Evolutionary conservation across 1,140 invertebrate species (phyloP).

Genomic region (Cecropterus lyciades): DNA sequence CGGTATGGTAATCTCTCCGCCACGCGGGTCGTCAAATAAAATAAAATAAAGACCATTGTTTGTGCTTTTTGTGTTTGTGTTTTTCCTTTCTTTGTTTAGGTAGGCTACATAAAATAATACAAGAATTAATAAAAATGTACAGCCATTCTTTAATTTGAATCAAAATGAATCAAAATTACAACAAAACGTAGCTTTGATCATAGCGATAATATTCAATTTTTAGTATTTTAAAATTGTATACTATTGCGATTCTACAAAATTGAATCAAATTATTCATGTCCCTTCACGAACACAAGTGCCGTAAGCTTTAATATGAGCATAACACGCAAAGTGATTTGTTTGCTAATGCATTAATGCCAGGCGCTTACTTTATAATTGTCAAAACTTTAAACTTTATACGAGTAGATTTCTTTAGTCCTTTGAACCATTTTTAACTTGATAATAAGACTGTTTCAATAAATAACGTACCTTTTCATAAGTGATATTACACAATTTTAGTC

Average conservation of each 20-base stretch:
- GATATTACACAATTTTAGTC: not conserved
- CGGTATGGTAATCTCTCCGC: no score
- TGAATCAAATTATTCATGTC: slow-evolving; percentile 9
- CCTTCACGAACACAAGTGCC: slow-evolving; percentile 11
- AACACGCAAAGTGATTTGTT: slow-evolving; percentile 20
- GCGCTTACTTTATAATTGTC: slow-evolving; percentile 12
- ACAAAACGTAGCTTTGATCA: no score
- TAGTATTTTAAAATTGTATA: not conserved
- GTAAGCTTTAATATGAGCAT: slow-evolving; percentile 17
- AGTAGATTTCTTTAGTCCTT: not conserved
- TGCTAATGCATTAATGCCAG: slow-evolving; percentile 23
- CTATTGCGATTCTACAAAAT: not conserved
- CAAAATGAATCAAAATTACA: no score
- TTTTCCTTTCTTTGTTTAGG: no score
- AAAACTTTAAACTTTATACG: not conserved
- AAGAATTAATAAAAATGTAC: no score
- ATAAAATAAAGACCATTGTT: no score
- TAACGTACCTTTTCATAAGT: not conserved
- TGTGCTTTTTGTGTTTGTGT: no score
- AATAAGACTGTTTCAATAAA: not conserved
- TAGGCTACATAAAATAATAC: no score
- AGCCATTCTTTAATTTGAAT: no score
- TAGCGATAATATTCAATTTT: no score
- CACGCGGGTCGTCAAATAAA: no score
- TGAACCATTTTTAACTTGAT: not conserved